Evolutionary conservation across 1,140 invertebrate species (phyloP), one percentile per base, ranked within the genome.

Genomic region (Cydia amplana): DNA sequence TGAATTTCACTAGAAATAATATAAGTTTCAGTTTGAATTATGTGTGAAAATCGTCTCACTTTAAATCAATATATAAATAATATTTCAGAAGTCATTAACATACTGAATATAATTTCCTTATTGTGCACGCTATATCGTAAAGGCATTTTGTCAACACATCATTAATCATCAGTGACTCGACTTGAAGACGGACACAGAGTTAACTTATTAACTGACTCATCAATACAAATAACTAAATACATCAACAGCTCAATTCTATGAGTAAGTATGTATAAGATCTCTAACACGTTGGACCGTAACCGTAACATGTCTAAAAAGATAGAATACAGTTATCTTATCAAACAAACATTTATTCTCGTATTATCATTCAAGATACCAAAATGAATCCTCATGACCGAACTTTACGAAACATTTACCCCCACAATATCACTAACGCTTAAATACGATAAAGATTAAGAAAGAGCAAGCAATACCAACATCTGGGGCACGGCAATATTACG

Each of bases 311-410:
- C 51, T 55, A 55, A 16, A 55, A 18, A 55, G n/a, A n/a, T n/a
- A 55, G 36, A 49, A 16, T 12, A 14, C 32, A 7, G 32, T 40
- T 70, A 70, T 70, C 65, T 70, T 70, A 70, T 70, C 65, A 43
- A 36, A 67, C 25, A 36, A 67, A 36, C 28, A 70, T 70, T 70
- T 43, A 40, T 18, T 70, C 65, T 32, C 32, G 16, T 70, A 18
- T 20, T 70, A 43, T 43, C 32, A 43, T 40, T 16, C 16, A 32
- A 32, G 32, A 70, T 40, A 43, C 65, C 16, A 36, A 18, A 70
- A 18, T 18, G 65, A 70, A 40, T 67, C 65, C 23, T 72, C 74
- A 77, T 80, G 77, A 81, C 77, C 79, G 72, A 74, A 79, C 76
- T 49, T 73, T 70, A 28, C 55, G 64, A 65, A 20, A 32, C 36